Percentiles rank a stretch among this genome's conserved stretches.
These are phyloP conservation scores for Sisyra terminalis DNA, from an alignment of 2,888 invertebrate species.

Conservation along the genomic window DNA sequence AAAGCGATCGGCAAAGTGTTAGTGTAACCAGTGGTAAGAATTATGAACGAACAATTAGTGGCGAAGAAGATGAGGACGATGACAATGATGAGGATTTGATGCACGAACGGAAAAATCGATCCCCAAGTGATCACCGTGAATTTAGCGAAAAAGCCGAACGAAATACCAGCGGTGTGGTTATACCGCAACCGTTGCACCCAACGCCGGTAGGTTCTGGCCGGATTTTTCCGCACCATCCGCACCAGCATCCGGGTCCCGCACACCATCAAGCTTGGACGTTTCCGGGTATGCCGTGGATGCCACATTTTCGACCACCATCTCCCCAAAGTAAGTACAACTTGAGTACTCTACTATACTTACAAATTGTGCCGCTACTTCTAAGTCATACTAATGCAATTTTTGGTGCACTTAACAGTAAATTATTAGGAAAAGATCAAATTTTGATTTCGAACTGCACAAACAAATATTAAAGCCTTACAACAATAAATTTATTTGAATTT, in stretches of 20 bases:
- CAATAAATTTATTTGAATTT: too few species aligned
- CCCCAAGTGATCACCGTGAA: conserved; percentile 3
- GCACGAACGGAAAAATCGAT: conserved; percentile 3
- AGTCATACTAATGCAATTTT: too few species aligned
- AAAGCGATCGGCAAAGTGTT: conserved; percentile 12
- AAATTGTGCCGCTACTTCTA: too few species aligned
- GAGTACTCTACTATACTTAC: background rate
- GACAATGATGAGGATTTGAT: conserved; percentile 23
- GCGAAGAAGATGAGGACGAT: conserved; percentile 21
- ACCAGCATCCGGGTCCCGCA: conserved; percentile 26
- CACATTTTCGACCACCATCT: conserved; percentile 39
- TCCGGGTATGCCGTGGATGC: conserved; percentile 49
- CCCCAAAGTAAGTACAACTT: conserved; percentile 35
- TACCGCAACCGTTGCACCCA: conserved; percentile 47
- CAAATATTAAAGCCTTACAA: too few species aligned
- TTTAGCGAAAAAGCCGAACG: conserved; percentile 8
- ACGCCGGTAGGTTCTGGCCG: conserved; percentile 34
- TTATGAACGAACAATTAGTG: too few species aligned
- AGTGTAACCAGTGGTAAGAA: background rate
- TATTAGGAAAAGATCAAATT: too few species aligned
- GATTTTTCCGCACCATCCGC: conserved; percentile 6
- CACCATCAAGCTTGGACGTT: conserved; percentile 41
- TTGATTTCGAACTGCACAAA: too few species aligned
- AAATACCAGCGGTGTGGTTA: conserved; percentile 31
- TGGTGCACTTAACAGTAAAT: too few species aligned